Percentiles rank a stretch among this genome's conserved stretches.
Evolutionary conservation across 2,888 invertebrate genomes (phyloP).

Genomic region (Noctua janthina): DNA sequence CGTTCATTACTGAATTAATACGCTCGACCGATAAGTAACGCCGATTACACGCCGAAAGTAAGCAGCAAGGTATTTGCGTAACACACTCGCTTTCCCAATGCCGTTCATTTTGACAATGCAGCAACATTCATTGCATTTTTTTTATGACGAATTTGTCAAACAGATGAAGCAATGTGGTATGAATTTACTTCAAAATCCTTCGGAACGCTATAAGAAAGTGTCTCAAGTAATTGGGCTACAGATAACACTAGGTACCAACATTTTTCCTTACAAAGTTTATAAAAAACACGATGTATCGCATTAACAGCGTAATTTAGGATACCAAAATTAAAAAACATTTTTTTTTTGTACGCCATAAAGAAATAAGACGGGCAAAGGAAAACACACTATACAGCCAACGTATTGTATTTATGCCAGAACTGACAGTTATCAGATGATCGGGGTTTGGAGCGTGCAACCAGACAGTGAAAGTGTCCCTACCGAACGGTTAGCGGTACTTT

Average conservation of each 20-base stretch:
- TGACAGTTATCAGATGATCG: constrained; percentile 78
- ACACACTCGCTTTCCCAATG: neutral
- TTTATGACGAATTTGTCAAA: neutral
- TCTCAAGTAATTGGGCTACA: neutral
- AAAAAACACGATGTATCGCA: neutral
- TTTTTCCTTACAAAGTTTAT: too few species aligned
- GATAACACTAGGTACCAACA: neutral
- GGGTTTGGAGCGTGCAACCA: constrained; percentile 70
- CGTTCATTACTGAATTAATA: constrained; percentile 39
- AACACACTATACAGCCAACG: neutral
- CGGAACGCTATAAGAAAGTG: neutral
- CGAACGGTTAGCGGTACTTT: constrained; percentile 79
- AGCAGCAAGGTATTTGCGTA: constrained; percentile 8
- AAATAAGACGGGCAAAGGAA: constrained; percentile 6
- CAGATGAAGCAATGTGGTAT: neutral
- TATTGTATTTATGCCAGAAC: constrained; percentile 59
- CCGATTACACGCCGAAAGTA: constrained; percentile 38
- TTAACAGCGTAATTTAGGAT: neutral
- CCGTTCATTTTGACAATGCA: neutral
- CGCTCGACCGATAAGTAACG: constrained; percentile 33
- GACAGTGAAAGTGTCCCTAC: constrained; percentile 87
- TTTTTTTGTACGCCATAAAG: neutral
- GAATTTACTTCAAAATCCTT: neutral
- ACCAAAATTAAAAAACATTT: neutral
- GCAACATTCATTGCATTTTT: neutral